Conservation (phyloP, 1,140 invertebrate species). For the Calycopis cecrops region DNA sequence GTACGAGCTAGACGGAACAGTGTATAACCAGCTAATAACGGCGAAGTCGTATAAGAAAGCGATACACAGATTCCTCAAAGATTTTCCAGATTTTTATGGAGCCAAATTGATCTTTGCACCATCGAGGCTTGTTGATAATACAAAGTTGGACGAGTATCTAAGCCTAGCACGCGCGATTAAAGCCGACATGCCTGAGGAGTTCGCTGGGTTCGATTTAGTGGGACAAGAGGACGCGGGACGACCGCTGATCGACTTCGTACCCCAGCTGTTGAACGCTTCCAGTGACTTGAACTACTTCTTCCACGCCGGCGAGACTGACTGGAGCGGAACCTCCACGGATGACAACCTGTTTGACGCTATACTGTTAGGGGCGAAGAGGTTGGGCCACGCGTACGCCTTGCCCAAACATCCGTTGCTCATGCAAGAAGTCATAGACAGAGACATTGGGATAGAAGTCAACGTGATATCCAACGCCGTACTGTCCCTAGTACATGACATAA, state of each 20-base stretch:
- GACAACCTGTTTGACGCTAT: slow-evolving; percentile 88
- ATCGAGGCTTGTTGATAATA: slow-evolving; percentile 51
- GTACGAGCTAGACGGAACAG: slow-evolving; percentile 80
- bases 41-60: slow-evolving; percentile 78
- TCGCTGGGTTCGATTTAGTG: slow-evolving; percentile 86
- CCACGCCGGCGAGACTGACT: slow-evolving; percentile 89
- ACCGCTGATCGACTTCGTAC: slow-evolving; percentile 78
- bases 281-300: slow-evolving; percentile 83
- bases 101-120: slow-evolving; percentile 84
- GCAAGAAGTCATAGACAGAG: slow-evolving; percentile 75
- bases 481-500: slow-evolving; percentile 82
- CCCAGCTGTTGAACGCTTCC: slow-evolving; percentile 71
- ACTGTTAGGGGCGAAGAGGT: slow-evolving; percentile 83
- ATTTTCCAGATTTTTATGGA: slow-evolving; percentile 82
- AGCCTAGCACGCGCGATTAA: slow-evolving; percentile 49
- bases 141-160: slow-evolving; percentile 67
- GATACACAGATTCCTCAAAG: slow-evolving; percentile 74
- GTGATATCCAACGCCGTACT: slow-evolving; percentile 89
- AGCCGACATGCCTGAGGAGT: slow-evolving; percentile 69
- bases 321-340: slow-evolving; percentile 79
- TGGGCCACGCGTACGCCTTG: slow-evolving; percentile 81
- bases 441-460: slow-evolving; percentile 88
- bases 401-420: slow-evolving; percentile 84
- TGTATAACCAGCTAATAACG: slow-evolving; percentile 73
- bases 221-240: slow-evolving; percentile 82